Evolutionary conservation across 2,888 invertebrate genomes (phyloP).

Genomic region (Carcina quercana): DNA sequence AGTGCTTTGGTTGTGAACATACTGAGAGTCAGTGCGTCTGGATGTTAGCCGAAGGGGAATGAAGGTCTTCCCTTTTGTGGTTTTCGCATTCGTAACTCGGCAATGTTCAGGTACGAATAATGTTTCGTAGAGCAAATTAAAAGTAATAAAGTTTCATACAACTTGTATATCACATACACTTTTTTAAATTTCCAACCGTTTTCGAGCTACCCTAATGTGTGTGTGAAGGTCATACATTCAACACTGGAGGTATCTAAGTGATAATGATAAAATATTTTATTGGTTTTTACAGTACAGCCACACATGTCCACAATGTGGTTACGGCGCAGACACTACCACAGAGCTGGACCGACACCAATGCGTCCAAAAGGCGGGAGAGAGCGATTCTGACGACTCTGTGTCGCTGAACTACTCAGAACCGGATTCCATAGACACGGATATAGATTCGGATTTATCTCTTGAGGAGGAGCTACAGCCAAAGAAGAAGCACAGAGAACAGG

Average conservation of each 20-base stretch:
- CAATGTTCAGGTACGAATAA: too few relatives aligned
- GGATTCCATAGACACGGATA: conserved; percentile 19
- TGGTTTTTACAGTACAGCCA: conserved; percentile 18
- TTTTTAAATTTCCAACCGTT: too few relatives aligned
- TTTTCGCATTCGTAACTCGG: too few relatives aligned
- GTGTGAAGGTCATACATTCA: too few relatives aligned
- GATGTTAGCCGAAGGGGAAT: too few relatives aligned
- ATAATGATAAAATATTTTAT: background rate
- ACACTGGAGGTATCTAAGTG: background rate
- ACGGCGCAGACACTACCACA: conserved; percentile 19
- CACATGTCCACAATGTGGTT: conserved; percentile 24
- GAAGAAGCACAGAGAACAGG: conserved; percentile 10
- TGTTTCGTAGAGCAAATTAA: too few relatives aligned
- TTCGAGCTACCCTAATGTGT: too few relatives aligned
- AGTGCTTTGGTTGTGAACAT: too few relatives aligned
- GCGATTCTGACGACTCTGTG: conserved; percentile 36
- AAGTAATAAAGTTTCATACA: too few relatives aligned
- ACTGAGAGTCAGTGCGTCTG: too few relatives aligned
- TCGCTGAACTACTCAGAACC: conserved; percentile 25
- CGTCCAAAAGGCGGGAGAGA: conserved; percentile 12
- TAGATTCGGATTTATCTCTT: conserved; percentile 36
- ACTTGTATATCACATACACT: too few relatives aligned
- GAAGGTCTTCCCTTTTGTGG: too few relatives aligned
- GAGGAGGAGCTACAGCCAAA: conserved; percentile 24
- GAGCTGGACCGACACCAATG: conserved; percentile 23